A percentile compares a stretch with the other conserved stretches of the same genome.
Evolutionary conservation across 2,888 invertebrate species (phyloP).

Genomic region (Stegana nigrithorax): DNA sequence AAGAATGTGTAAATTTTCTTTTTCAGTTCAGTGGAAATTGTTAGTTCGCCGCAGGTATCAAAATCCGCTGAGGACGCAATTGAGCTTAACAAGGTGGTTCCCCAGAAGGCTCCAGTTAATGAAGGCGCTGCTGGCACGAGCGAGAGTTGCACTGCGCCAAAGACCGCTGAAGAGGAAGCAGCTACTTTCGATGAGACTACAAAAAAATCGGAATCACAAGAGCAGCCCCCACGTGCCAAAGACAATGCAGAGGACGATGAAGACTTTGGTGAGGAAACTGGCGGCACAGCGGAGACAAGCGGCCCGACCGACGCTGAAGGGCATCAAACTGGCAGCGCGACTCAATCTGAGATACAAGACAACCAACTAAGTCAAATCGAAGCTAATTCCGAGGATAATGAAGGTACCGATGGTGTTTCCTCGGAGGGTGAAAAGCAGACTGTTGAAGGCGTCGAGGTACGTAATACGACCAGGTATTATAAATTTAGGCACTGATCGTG

Average conservation of each 20-base stretch:
- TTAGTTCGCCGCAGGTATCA: conserved; percentile 85
- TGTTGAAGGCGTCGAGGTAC: conserved; percentile 66
- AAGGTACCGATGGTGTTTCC: conserved; percentile 70
- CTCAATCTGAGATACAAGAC: conserved; percentile 68
- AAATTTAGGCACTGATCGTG: neutral
- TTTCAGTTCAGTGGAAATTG: conserved; percentile 79
- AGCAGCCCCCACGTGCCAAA: conserved; percentile 66
- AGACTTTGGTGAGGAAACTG: conserved; percentile 69
- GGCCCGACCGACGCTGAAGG: conserved; percentile 55
- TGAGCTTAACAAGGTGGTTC: conserved; percentile 52
- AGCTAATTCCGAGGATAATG: conserved; percentile 63
- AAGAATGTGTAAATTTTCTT: neutral
- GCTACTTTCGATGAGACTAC: conserved; percentile 34
- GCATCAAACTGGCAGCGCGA: conserved; percentile 68
- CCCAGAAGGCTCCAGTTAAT: conserved; percentile 39
- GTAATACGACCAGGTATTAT: neutral
- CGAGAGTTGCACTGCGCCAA: conserved; percentile 37
- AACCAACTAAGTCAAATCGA: conserved; percentile 63
- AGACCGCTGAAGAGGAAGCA: conserved; percentile 41
- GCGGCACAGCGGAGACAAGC: conserved; percentile 48
- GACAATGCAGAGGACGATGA: conserved; percentile 60
- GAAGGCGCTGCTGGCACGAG: conserved; percentile 41
- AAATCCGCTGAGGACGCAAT: conserved; percentile 76
- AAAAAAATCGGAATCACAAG: conserved; percentile 40
- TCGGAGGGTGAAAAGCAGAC: conserved; percentile 75